Evolutionary conservation across 2,888 invertebrate species (phyloP), one percentile per base, ranked within the genome.

Genomic region (Thereva nobilitata): DNA sequence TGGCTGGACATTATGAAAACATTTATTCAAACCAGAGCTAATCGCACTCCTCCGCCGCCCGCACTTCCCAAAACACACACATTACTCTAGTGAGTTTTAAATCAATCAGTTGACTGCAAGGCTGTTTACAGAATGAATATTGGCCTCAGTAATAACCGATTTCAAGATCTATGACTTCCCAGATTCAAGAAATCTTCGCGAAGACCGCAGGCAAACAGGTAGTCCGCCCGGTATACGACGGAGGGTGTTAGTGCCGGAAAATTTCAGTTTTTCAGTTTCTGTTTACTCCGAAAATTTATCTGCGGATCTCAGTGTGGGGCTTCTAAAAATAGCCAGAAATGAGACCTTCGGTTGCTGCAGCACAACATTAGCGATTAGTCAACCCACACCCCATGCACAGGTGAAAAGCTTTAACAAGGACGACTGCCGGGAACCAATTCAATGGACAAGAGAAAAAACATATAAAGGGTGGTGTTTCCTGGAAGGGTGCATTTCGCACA

Each of bases 391-490:
- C 23, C 23, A 2, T 23, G 23, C 41, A 44, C 56, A 56, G 44
- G 56, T 56, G 56, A 44, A 56, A 56, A 56, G 44, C 44, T 56
- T 23, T 35, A 56, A 44, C 23, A 35, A n/a, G 42, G n/a, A 56
- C 23, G 45, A 34, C 56, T 35, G 23, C 45, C n/a, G 2, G 7
- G 9, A 47, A 47, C 23, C 23, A 2, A 23, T 23, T 23, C 23
- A 23, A 23, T 23, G 23, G 23, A 23, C 23, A 23, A 23, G 23
- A 23, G n/a, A 23, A 23, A 23, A 23, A 23, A 23, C 1, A 23
- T 23, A 23, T 2, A 2, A 23, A 23, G 23, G 23, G 23, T 23
- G 23, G 23, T 23, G n/a, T 23, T 23, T 23, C 2, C 23, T 2
- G 23, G 1, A 23, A 23, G 23, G 23, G 23, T 23, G 23, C 23